Percentiles rank a stretch among this genome's conserved stretches.
These are phyloP conservation scores for Aurelia aurita DNA, from an alignment of 30 jellyfish, hydroid and myxozoan genomes.

Conservation along the genomic window DNA sequence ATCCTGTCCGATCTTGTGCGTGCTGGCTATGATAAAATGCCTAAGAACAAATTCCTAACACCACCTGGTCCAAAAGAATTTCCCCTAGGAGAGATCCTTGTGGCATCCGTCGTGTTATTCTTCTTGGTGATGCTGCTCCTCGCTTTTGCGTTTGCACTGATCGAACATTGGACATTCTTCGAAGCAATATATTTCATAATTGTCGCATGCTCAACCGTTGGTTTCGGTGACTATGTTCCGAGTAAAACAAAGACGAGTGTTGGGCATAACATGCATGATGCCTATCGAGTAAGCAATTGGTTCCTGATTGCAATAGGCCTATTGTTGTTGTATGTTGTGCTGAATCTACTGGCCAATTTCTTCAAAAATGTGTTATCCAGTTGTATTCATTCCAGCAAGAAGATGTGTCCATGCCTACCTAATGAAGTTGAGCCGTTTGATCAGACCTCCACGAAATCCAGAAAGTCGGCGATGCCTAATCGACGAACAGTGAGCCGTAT, in stretches of 20 bases:
- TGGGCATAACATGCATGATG: constrained; percentile 69
- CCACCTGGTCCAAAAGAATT: constrained; percentile 74
- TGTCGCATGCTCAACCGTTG: constrained; percentile 94
- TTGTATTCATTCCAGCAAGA: constrained; percentile 19
- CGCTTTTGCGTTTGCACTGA: constrained; percentile 45
- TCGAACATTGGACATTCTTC: constrained; percentile 88
- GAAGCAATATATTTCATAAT: constrained; percentile 80
- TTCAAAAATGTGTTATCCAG: constrained; percentile 48
- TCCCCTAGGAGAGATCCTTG: constrained; percentile 79
- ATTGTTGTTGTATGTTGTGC: constrained; percentile 71
- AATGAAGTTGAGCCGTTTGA: constrained; percentile 78
- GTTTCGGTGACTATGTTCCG: constrained; percentile 95
- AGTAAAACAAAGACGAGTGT: constrained; percentile 49
- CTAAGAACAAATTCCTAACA: constrained; percentile 56
- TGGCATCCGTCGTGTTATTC: constrained; percentile 51
- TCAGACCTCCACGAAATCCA: constrained; percentile 1
- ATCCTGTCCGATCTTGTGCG: constrained; percentile 63
- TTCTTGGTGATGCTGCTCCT: constrained; percentile 30
- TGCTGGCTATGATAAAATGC: constrained; percentile 51
- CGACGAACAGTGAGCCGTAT: constrained; percentile 48
- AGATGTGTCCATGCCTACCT: constrained; percentile 59
- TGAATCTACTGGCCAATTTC: constrained; percentile 80
- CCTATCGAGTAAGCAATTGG: constrained; percentile 78
- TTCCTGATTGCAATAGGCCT: constrained; percentile 83
- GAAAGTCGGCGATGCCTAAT: constrained; percentile 33